phyloP scores from a whole-genome alignment of 64 coral and sea anemone genomes.

The Pachyseris speciosa region DNA sequence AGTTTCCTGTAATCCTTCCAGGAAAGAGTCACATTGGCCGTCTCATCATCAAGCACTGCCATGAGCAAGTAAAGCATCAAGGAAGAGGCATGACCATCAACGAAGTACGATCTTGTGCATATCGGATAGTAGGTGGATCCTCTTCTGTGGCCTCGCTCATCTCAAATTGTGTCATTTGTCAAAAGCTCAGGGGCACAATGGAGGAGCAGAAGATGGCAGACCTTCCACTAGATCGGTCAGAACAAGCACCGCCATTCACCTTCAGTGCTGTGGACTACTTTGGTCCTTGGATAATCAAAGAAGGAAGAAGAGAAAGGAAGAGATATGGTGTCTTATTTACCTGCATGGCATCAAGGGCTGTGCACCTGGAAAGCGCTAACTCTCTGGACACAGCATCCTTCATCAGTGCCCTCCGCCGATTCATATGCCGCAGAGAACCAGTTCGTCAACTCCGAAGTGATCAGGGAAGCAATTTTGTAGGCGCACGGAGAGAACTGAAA shows the following conservation, averaged over 20 bases:
- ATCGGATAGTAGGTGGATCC: background rate
- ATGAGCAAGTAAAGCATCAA: constrained; percentile 43
- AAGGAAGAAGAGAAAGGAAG: constrained; percentile 1
- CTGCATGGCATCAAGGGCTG: background rate
- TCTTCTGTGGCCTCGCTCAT: background rate
- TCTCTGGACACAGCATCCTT: constrained; percentile 18
- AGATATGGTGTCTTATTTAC: background rate
- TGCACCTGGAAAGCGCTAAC: constrained; percentile 4
- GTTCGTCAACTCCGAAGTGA: background rate
- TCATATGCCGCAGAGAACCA: background rate
- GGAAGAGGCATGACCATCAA: background rate
- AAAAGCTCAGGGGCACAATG: background rate
- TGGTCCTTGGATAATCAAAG: constrained; percentile 11
- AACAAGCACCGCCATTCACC: background rate
- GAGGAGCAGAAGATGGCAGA: constrained; percentile 15
- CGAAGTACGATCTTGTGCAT: background rate
- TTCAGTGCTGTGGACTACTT: constrained; percentile 19
- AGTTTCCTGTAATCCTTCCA: constrained; percentile 41
- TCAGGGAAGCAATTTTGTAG: constrained; percentile 4
- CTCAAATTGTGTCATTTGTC: background rate
- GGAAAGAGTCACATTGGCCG: background rate
- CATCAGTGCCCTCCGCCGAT: background rate
- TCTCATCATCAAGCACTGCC: constrained; percentile 1
- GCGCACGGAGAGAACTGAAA: background rate
- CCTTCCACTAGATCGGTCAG: background rate